Evolutionary conservation across 2,888 invertebrate genomes (phyloP), one percentile per base, ranked within the genome.

Genomic region (Anorthoa munda): DNA sequence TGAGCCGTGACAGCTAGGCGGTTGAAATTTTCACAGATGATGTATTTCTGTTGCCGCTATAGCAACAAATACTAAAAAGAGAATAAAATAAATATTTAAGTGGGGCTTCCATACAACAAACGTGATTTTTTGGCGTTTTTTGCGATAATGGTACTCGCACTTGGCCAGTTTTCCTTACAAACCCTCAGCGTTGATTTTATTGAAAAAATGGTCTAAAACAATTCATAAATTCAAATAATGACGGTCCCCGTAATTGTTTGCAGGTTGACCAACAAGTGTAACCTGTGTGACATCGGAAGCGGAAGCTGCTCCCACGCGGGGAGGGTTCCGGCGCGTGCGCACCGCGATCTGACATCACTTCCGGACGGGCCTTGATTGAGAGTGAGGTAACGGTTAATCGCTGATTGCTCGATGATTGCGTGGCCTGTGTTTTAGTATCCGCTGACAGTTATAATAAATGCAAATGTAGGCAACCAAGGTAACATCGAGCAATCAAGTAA

Each of bases 281-380:
- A 66, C 79, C 77, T 66, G 77, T 88, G 89, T 82, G 79, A 81
- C 89, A 92, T 94, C 95, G 95, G 95, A 95, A 95, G 86, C 95
- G 95, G 96, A 96, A 94, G 91, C 94, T 94, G 93, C 92, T 93
- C 94, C 94, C 92, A 91, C 90, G 89, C 90, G 80, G 88, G 86
- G 85, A 75, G 76, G 76, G 88, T 88, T 85, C 85, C 88, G 88
- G 89, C 88, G 90, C 90, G 83, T 84, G 90, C 92, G 90, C 92
- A 93, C 86, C 84, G 79, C 86, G 88, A 90, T 89, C 79, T 89
- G 89, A 91, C 87, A 90, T 92, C 92, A 93, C 89, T 90, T 94
- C 94, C 94, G 93, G 90, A 84, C 86, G 71, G 85, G 82, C 90
- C 90, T 89, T 84, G 87, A 85, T 86, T 80, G 79, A 80, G 80